Base-by-base conservation (phyloP, 2,797 vertebrate genomes). In the Macrochelys suwanniensis region DNA sequence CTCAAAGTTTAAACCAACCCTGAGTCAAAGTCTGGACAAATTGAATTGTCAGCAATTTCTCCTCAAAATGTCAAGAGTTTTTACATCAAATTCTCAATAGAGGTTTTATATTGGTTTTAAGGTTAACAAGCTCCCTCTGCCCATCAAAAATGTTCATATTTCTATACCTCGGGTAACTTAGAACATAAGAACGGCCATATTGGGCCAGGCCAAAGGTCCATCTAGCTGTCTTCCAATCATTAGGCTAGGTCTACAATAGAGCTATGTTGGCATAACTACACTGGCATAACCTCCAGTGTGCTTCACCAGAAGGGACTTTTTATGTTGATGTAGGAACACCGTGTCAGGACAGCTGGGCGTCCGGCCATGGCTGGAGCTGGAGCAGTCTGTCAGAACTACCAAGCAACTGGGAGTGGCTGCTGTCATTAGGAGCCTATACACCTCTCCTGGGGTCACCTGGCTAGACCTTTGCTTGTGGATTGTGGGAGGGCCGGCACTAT, bases 61-160 rank as follows among this genome's bases (percentile, higher is more conserved):
- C 17, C 28, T 89, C 42, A 68, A 87, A 80, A 4, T 4, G 4
- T 5, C 84, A 78, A 13, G 80, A 49, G 50, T 1, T 12, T 53
- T 89, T 2, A 56, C 81, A 10, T 17, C 26, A 7, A 33, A 1
- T 17, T 61, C n/a, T 50, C 2, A 54, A 33, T n/a, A 53, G 33
- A 12, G 3, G 31, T 0, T 45, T 85, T 49, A 89, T 74, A 1
- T 49, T 42, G 16, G 16, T 77, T 74, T 12, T 83, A 76, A 37
- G 12, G 0, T 9, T 88, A 16, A 79, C 54, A 65, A 45, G 2
- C 25, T 45, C 47, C 56, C 47, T 84, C 0, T 0, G 15, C 5
- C 7, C 12, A 26, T 56, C 37, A 51, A 82, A 84, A 37, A 45
- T 79, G 87, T 56, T 82, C 76, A 61, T 25, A 59, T 37, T 56